Conservation (phyloP, 2,113 vertebrate species). For the Perca flavescens region DNA sequence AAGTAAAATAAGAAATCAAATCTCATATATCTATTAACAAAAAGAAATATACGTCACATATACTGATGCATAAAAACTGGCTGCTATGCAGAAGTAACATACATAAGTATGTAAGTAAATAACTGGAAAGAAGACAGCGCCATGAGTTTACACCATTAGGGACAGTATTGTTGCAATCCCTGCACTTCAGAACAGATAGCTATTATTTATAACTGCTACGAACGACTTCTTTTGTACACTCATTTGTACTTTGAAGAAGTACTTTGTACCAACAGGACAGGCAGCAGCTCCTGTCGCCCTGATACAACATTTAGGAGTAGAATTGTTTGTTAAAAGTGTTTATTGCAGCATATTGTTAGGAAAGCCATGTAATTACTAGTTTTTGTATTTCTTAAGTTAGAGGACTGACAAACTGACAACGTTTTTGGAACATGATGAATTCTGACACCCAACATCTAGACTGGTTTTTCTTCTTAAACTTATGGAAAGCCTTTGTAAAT, state of each 20-base stretch:
- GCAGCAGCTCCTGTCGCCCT: not conserved
- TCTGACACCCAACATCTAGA: not conserved
- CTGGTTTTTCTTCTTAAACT: not conserved
- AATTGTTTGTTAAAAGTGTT: not conserved
- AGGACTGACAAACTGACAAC: not conserved
- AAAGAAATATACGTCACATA: not conserved
- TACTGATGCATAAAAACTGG: not conserved
- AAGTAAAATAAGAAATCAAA: not conserved
- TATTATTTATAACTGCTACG: not conserved
- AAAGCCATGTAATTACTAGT: not conserved
- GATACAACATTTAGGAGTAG: not conserved
- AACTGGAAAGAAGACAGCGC: not conserved
- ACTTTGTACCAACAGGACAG: not conserved
- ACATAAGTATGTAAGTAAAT: not conserved
- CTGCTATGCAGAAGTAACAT: not conserved
- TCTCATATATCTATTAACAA: not conserved
- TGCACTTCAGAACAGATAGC: conserved; percentile 13
- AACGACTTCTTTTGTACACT: not conserved
- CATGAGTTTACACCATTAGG: not conserved
- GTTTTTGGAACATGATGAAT: not conserved
- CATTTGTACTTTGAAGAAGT: no score
- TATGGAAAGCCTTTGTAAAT: not conserved
- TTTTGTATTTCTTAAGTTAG: not conserved
- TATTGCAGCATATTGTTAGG: not conserved
- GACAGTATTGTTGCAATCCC: conserved; percentile 35